A percentile compares a stretch with the other conserved stretches of the same genome.
Conservation (phyloP, 2,797 vertebrate genomes). For the Syndactyla subalaris region DNA sequence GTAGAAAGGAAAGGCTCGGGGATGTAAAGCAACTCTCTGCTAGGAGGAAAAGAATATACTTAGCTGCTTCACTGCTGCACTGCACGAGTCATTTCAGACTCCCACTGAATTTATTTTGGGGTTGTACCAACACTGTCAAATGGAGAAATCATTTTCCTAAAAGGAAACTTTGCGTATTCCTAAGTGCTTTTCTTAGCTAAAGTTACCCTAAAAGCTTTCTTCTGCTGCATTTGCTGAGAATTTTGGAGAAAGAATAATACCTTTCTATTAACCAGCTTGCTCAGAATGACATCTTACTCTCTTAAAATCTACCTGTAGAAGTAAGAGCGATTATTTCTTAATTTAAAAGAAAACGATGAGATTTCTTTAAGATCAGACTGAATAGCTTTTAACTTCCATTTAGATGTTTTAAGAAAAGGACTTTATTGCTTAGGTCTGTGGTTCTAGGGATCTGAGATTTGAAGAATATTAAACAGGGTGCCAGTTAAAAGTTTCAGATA, state of each 20-base stretch:
- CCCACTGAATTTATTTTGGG: slow-evolving; percentile 73
- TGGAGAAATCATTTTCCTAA: slow-evolving; percentile 69
- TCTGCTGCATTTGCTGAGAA: slow-evolving; percentile 15
- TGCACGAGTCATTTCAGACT: slow-evolving; percentile 63
- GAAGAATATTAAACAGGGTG: background rate
- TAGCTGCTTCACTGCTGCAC: slow-evolving; percentile 45
- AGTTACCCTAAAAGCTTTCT: slow-evolving; percentile 57
- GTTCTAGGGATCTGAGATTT: background rate
- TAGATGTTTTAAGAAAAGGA: background rate
- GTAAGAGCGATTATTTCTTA: background rate
- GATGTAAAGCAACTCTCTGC: slow-evolving; percentile 58
- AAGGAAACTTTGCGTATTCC: slow-evolving; percentile 65
- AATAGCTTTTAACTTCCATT: background rate
- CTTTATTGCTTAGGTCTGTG: background rate
- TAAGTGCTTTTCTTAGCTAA: slow-evolving; percentile 65
- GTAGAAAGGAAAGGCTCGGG: background rate
- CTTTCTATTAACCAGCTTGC: background rate
- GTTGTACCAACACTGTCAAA: slow-evolving; percentile 67
- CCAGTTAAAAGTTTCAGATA: slow-evolving; percentile 8
- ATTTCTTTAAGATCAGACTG: background rate
- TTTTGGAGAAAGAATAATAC: slow-evolving; percentile 20
- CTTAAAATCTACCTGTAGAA: slow-evolving; percentile 45
- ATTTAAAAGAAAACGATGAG: background rate
- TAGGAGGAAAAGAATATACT: slow-evolving; percentile 54
- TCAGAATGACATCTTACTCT: slow-evolving; percentile 15